phyloP scores from a whole-genome alignment of 2,797 vertebrate genomes.

The Anisognathus igniventris region DNA sequence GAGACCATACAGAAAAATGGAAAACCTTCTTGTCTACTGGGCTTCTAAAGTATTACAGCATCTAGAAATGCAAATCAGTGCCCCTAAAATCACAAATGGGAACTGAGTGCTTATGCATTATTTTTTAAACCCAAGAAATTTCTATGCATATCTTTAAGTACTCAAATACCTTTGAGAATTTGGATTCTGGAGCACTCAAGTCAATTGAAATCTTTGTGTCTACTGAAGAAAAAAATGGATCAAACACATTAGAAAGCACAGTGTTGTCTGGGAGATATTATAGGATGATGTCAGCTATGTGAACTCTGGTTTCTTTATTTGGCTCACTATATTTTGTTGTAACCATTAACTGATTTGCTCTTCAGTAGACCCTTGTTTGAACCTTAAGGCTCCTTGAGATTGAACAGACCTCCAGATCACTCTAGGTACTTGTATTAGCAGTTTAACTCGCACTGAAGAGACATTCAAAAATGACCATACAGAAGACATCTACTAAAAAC shows the following conservation, averaged over 20 bases:
- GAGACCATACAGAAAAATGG: background rate
- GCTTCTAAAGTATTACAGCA: background rate
- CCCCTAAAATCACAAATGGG: background rate
- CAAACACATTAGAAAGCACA: conserved; percentile 57
- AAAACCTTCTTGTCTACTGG: background rate
- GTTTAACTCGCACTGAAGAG: conserved; percentile 68
- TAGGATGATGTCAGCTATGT: conserved; percentile 72
- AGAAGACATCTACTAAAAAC: conserved; percentile 53
- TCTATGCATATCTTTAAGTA: background rate
- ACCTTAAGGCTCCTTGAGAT: conserved; percentile 71
- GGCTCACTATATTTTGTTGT: conserved; percentile 67
- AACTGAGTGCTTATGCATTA: background rate
- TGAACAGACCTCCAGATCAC: conserved; percentile 70
- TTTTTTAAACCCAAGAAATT: background rate
- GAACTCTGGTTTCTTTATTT: conserved; percentile 76
- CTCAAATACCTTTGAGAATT: conserved; percentile 25
- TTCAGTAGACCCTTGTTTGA: conserved; percentile 66
- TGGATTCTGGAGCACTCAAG: conserved; percentile 3
- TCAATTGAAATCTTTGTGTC: conserved; percentile 69
- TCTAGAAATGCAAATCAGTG: background rate
- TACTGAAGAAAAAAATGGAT: background rate
- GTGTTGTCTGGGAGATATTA: conserved; percentile 72
- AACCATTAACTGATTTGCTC: conserved; percentile 70
- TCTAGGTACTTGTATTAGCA: conserved; percentile 64
- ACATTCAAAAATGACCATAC: conserved; percentile 69